Evolutionary conservation across 2,797 vertebrate species (phyloP), one percentile per base, ranked within the genome.

Genomic region (Antennarius maculatus): DNA sequence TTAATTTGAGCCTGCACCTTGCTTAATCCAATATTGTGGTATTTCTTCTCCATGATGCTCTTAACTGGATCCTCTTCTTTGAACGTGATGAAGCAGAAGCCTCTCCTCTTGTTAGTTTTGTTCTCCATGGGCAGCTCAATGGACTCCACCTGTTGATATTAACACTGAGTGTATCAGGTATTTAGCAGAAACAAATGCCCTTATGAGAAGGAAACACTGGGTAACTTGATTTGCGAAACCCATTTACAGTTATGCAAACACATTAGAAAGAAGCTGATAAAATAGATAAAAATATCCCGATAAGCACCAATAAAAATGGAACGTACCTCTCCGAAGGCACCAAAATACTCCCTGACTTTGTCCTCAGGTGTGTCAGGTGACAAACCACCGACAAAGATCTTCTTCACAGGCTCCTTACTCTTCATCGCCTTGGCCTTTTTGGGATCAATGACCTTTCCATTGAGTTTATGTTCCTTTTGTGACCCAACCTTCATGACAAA

Each of bases 361-460:
- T 99, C 96, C 73, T 99, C 97, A 7, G 96, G 96, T 13, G 97
- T 99, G 88, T 99, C 97, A 71, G 97, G 97, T 88, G 97, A 99
- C 82, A 99, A 93, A 29, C 98, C 98, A 12, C 98, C 98, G 28
- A 99, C 98, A 91, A 99, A 99, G 85, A 99, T 97, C 94, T 99
- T 99, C 93, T 97, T 99, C 46, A 99, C 94, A 0, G 98, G 96
- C 81, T 99, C 98, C 92, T 99, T 99, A 87, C 95, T 96, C 93
- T 99, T 99, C 98, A 99, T 99, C 70, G 98, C 98, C 92, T 99
- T 99, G 81, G 98, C 98, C 91, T 96, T 97, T 92, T 99, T 99
- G 52, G 98, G 98, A 88, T 99, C 98, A 68, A 99, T 99, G 79
- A 99, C 97, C 83, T 99, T 99, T 60, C 97, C 97, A 71, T 99